Base-by-base conservation (phyloP, 2,888 invertebrate species). In the Trichogramma evanescens region DNA sequence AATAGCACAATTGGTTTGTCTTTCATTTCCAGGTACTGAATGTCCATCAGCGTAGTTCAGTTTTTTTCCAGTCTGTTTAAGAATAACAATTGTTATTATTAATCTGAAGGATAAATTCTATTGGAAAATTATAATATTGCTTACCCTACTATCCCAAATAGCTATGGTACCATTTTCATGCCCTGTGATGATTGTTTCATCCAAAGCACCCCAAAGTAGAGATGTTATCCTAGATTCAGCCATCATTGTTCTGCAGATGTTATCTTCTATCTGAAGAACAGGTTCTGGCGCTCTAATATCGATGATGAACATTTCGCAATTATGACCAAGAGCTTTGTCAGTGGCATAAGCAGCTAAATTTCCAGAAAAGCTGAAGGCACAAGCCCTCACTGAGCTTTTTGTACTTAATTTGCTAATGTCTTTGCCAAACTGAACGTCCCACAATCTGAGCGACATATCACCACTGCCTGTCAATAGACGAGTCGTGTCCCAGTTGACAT, bases 401-500 rank as follows among this genome's bases (percentile, higher is more conserved):
- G 90, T 85, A 44, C 84, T 81, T 55, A 93, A 82, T 64, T 86
- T 85, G n/a, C 89, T 90, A 68, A 91, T 86, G 70, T 88, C 86
- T 69, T 85, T 86, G 41, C 94, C 84, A 82, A 61, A 85, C 76
- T 87, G 86, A 76, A 95, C 90, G 78, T 99, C 97, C 99, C 99
- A 99, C 65, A 97, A 78, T 76, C 87, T 86, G 71, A 94, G 86
- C 5, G 89, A 87, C 80, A 93, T 94, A 79, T 99, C 99, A 79
- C 95, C 98, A 74, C 93, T 92, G 38, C 97, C 97, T 1, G 97
- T 92, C 65, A 95, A 85, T 54, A 98, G 86, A 74, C 88, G 86
- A 0, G 89, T 89, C 4, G 94, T 90, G 69, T 95, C 93, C 96
- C 95, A 99, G 74, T 95, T 92, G 2, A 98, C 93, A 78, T 99